These are phyloP conservation scores for Drosophila sechellia DNA, from an alignment of 1,140 invertebrate species.

Conservation along the genomic window DNA sequence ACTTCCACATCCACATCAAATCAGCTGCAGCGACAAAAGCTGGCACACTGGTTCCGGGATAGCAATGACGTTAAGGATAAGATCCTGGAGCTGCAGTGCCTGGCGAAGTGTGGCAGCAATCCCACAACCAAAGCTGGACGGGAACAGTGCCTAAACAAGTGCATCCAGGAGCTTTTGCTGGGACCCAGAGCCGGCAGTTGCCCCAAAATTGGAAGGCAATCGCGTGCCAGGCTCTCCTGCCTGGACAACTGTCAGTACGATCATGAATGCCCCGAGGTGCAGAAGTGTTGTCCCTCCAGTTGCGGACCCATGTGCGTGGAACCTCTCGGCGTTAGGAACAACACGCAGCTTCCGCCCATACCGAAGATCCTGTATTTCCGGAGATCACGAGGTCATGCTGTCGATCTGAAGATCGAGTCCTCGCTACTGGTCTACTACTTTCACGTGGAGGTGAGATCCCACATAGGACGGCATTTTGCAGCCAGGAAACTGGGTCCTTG, in stretches of 20 bases:
- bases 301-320: conserved; percentile 88
- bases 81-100: conserved; percentile 76
- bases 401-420: conserved; percentile 76
- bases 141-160: conserved; percentile 60
- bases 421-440: conserved; percentile 70
- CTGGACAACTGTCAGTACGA: conserved; percentile 87
- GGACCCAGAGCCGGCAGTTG: conserved; percentile 64
- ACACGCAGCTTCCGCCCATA: conserved; percentile 70
- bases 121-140: conserved; percentile 8
- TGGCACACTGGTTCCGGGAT: conserved; percentile 58
- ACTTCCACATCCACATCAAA: conserved; percentile 8
- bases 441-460: conserved; percentile 86
- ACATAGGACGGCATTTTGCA: conserved; percentile 85
- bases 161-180: conserved; percentile 58
- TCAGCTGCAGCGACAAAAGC: conserved; percentile 58
- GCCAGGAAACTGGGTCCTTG: conserved; percentile 86
- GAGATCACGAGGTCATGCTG: conserved; percentile 71
- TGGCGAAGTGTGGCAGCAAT: conserved; percentile 58
- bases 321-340: conserved; percentile 86
- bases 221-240: conserved; percentile 84
- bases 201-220: conserved; percentile 46
- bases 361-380: conserved; percentile 69
- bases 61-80: conserved; percentile 76
- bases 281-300: conserved; percentile 88
- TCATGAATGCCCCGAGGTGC: conserved; percentile 87